Evolutionary conservation across 2,888 invertebrate species (phyloP), one percentile per base, ranked within the genome.

Genomic region (Rugalucina vietnamica): DNA sequence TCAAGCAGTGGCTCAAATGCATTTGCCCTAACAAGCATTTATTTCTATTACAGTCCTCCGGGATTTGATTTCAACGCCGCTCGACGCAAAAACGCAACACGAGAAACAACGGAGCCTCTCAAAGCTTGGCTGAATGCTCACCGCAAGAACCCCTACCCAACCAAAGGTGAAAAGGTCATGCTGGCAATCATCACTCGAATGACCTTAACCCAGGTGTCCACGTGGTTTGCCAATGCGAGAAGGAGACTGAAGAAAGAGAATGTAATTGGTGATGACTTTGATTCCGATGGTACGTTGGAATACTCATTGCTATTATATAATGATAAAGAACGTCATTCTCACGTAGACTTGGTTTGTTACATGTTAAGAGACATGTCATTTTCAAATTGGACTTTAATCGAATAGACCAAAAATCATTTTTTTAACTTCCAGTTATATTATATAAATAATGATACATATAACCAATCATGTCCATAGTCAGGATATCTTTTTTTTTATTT

Each of bases 101-200:
- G 99, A 87, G 99, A 99, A 95, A 98, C 99, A 27, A 99, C 99
- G 81, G 98, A 98, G 81, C 99, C 99, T 69, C 96, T 99, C 76
- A 99, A 99, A 95, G 98, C 98, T 89, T 98, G 99, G 98, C 96
- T 99, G 78, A 98, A 98, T 95, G 98, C 99, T 95, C 98, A 99
- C 96, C 97, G 98, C 95, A 98, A 98, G 95, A 98, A 98, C 95
- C 98, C 98, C 0, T 99, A 98, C 95, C 98, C 98, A n/a, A 98
- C 98, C 87, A 98, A 98, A 95, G 98, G 98, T 36, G 98, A 99
- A 96, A 98, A 99, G 95, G 98, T 98, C 93, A 98, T 98, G 98
- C 95, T 98, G 94, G 98, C 98, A 89, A 98, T 98, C 94, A 97
- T 98, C 93, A 98, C 98, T 76, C 98, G 98, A 96, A 98, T 98